Evolutionary conservation across 1,140 invertebrate genomes (phyloP), one percentile per base, ranked within the genome.

Genomic region (Heterodera schachtii): DNA sequence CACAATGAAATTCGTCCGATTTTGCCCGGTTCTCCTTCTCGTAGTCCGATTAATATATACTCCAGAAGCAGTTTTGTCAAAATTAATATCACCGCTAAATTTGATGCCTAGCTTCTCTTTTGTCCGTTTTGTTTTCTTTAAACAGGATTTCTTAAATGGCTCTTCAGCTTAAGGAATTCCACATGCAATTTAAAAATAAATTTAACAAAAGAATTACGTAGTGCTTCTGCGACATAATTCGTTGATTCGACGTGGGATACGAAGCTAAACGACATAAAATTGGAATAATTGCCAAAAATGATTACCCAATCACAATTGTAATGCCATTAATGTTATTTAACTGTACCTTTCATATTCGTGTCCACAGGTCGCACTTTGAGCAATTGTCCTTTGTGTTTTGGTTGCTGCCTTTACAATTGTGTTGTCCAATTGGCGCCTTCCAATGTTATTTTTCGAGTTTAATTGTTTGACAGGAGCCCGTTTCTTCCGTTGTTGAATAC

Each of bases 1-100:
- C 21, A 43, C 52, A 49, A 74, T 43, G 44, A 60, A 60, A 76
- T 76, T 64, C 13, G 57, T 76, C 41, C 21, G 60, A 47, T 52
- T 46, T 43, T 52, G 66, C 8, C 19, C n/a, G 9, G 41, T 44
- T 43, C 19, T 21, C 11, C n/a, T 2, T 41, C 46, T 76, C 47
- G 57, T 60, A 57, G 74, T 6, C 47, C 75, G 16, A 41, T 21
- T 49, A 76, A 60, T n/a, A 66, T 57, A 21, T 19, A 19, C 52
- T 19, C 16, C 57, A 19, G 13, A 64, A 64, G 57, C 5, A 5
- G 13, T 64, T 64, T 64, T 64, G 57, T 64, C 57, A 64, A 64
- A 64, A 19, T 64, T 64, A 64, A 64, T 19, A 64, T 64, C 57
- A 19, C 16, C 57, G 57, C 4, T 19, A 19, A 64, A 64, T 19